Base-by-base conservation (phyloP, 2,113 vertebrate genomes). In the Gila orcuttii region DNA sequence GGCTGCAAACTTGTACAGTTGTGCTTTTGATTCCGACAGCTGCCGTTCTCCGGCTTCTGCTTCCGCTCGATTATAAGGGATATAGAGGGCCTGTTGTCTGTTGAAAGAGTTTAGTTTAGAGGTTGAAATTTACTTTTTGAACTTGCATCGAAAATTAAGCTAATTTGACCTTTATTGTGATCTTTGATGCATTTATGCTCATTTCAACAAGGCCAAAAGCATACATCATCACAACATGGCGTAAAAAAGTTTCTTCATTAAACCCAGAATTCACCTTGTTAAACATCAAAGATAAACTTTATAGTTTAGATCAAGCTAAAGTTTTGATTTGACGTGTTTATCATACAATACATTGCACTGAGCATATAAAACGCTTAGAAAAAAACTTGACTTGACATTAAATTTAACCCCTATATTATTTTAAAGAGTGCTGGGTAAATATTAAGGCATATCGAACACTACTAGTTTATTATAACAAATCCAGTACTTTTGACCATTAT, bases 1-100 rank as follows among this genome's bases (percentile, higher is more conserved):
- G 28, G 42, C 75, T 71, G 5, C 62, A 75, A 68, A 80, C 68
- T 85, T 85, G 21, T 78, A 90, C 90, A 79, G 82, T 86, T n/a
- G 81, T 2, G 33, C 71, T 47, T 85, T 87, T 81, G 74, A 85
- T 86, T 89, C 89, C 62, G 69, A 25, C n/a, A 86, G 71, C 79
- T 86, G 82, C 59, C 19, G 13, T 31, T 78, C 64, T 84, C 88
- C 77, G 59, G 15, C 31, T 33, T 66, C 80, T 71, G 79, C 74
- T 79, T 83, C 62, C 66, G 31, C 25, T 64, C 75, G 25, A 45
- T 33, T 82, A 11, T 64, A 31, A 50, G 10, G 3, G 55, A 23
- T 77, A n/a, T 52, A 77, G 59, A 19, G 7, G 84, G 25, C 33
- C 71, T 85, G 28, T 55, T 52, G 86, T 47, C 60, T 78, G 33